These are phyloP conservation scores for Polietes domitor DNA, from an alignment of 2,888 invertebrate genomes.

Conservation along the genomic window DNA sequence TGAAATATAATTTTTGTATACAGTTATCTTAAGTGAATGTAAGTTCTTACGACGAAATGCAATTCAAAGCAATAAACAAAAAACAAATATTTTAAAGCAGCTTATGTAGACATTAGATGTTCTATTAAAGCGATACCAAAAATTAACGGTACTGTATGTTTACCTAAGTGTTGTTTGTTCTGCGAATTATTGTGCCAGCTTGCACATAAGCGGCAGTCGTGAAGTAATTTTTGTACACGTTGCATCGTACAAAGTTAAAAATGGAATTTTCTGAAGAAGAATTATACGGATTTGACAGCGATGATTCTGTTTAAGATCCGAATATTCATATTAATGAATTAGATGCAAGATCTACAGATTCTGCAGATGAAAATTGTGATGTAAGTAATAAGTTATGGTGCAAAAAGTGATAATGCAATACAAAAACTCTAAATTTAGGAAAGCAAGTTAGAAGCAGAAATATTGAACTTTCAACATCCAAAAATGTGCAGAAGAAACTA, in stretches of 20 bases:
- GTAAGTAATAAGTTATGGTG: slow-evolving; percentile 24
- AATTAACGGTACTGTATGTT: slow-evolving; percentile 33
- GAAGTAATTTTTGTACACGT: slow-evolving; percentile 27
- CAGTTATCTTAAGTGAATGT: slow-evolving; percentile 14
- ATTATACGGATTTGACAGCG: slow-evolving; percentile 21
- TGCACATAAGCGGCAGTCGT: slow-evolving; percentile 28
- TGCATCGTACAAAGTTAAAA: slow-evolving; percentile 10
- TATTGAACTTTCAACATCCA: slow-evolving; percentile 17
- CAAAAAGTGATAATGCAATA: slow-evolving; percentile 19
- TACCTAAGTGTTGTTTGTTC: slow-evolving; percentile 32
- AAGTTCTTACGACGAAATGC: neutral
- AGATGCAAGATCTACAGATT: slow-evolving; percentile 16
- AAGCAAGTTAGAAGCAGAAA: slow-evolving; percentile 17
- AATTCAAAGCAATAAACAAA: neutral
- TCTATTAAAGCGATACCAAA: slow-evolving; percentile 1
- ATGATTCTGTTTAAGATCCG: slow-evolving; percentile 29
- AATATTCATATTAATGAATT: slow-evolving; percentile 15
- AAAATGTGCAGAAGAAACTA: slow-evolving; percentile 81
- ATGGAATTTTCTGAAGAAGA: slow-evolving; percentile 3
- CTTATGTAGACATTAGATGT: slow-evolving; percentile 29
- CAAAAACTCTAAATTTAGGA: slow-evolving; percentile 11
- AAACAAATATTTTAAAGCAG: slow-evolving; percentile 30
- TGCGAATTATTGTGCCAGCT: slow-evolving; percentile 22
- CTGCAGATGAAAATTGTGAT: slow-evolving; percentile 7
- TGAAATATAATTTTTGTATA: neutral